These are phyloP conservation scores for Ooceraea biroi DNA, from an alignment of 1,140 invertebrate genomes.

Conservation along the genomic window DNA sequence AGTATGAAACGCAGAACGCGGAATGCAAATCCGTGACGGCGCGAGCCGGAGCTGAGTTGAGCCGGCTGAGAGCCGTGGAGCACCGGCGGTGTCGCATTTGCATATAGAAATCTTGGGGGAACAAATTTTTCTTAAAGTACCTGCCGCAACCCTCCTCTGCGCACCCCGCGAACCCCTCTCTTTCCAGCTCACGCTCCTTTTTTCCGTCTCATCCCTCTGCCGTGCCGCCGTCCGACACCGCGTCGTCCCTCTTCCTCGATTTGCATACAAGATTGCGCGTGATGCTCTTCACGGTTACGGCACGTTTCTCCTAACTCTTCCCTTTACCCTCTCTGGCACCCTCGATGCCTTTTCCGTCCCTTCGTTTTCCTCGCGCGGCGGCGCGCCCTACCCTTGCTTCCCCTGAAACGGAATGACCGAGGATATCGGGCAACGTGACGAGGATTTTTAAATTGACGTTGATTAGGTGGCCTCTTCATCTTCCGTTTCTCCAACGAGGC, in stretches of 20 bases:
- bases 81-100: constrained; percentile 68
- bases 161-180: neutral
- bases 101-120: constrained; percentile 79
- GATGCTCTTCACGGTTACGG: constrained; percentile 76
- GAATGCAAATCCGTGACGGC: constrained; percentile 70
- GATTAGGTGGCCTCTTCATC: constrained; percentile 53
- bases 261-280: constrained; percentile 83
- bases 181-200: neutral
- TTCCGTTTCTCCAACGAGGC: constrained; percentile 16
- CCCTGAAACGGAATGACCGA: constrained; percentile 70
- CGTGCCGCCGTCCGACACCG: neutral
- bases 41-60: constrained; percentile 29
- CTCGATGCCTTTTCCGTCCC: neutral
- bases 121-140: constrained; percentile 76
- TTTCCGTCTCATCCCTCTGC: neutral
- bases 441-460: constrained; percentile 71
- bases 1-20: constrained; percentile 65
- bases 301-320: constrained; percentile 72
- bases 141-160: neutral
- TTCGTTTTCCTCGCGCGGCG: neutral
- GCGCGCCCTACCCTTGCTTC: constrained; percentile 17
- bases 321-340: neutral
- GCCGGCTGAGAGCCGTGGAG: constrained; percentile 10
- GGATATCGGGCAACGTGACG: constrained; percentile 81
- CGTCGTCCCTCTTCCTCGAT: constrained; percentile 75